A percentile compares a stretch with the other conserved stretches of the same genome.
Conservation (phyloP, 2,797 vertebrate species). For the Pyrocephalus nanus region DNA sequence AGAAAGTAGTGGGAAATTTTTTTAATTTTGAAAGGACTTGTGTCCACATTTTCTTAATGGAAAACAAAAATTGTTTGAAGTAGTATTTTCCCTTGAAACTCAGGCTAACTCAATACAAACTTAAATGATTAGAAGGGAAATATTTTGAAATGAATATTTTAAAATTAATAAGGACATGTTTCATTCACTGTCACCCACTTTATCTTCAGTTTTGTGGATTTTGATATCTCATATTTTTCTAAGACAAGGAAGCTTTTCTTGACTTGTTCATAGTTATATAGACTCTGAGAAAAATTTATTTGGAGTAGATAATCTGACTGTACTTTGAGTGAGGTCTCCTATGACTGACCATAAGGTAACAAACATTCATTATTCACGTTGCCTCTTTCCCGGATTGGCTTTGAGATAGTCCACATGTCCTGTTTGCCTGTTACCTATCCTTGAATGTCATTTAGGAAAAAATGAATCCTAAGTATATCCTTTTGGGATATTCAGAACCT, state of each 20-base stretch:
- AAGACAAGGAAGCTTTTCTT: background rate
- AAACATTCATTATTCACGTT: background rate
- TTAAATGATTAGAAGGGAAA: background rate
- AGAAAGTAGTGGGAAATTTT: background rate
- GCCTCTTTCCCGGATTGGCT: background rate
- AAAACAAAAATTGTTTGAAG: background rate
- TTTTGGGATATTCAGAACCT: background rate
- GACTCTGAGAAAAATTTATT: background rate
- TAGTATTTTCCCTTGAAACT: background rate
- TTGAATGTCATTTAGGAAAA: background rate
- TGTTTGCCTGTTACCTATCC: background rate
- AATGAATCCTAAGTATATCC: background rate
- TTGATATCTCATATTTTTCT: background rate
- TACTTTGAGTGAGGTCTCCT: background rate
- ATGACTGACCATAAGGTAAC: background rate
- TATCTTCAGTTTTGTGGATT: background rate
- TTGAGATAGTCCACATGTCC: background rate
- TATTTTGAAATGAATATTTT: background rate
- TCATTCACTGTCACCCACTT: background rate
- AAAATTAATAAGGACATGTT: background rate
- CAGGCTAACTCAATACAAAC: background rate
- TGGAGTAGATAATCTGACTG: background rate
- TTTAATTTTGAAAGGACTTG: background rate
- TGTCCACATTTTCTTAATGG: background rate
- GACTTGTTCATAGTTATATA: background rate